Base-by-base conservation (phyloP, 2,888 invertebrate species). In the Cheilosia impressa region DNA sequence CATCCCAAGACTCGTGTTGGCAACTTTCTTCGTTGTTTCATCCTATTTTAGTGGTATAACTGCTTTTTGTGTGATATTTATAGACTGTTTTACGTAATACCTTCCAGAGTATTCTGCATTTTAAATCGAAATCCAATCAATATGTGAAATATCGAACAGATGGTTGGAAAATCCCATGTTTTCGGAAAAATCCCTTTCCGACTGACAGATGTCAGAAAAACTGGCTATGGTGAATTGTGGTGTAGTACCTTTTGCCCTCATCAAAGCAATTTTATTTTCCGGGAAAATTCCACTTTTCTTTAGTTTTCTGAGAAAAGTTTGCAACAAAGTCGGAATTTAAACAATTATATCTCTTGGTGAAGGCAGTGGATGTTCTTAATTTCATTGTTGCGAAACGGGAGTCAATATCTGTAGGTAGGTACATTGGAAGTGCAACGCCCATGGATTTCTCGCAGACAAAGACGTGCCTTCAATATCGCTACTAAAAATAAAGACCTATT, bases 141-240 rank as follows among this genome's bases (percentile, higher is more conserved):
- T 34, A 45, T 24, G 24, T 24, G 24, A 63, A 75, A 41, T 52
- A 47, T 15, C 1, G 47, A 80, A 68, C 85, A 85, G 76, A 80
- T 76, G 76, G 62, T 19, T 50, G 57, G 76, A 34, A 65, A 65
- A 71, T 76, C 15, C 41, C 24, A 53, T 19, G 17, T 24, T 17
- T 60, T 45, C 38, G 27, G 50, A 69, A 76, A 76, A 73, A 63
- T 81, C 41, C 75, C 58, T 57, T 47, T 55, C 24, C 31, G 55
- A 34, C n/a, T 85, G 76, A 80, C 80, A 80, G 62, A 62, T 80
- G 69, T 79, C 73, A 73, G 38, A 27, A 31, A 31, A 66, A 52
- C 38, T 62, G n/a, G 27, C 55, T 9, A 68, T 73, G 57, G 79
- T 84, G 75, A 79, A 69, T 27, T 27, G 27, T 45, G 27, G 55